A percentile compares a stretch with the other conserved stretches of the same genome.
Evolutionary conservation across 1,140 invertebrate species (phyloP).

Genomic region (Drosophila suzukii): DNA sequence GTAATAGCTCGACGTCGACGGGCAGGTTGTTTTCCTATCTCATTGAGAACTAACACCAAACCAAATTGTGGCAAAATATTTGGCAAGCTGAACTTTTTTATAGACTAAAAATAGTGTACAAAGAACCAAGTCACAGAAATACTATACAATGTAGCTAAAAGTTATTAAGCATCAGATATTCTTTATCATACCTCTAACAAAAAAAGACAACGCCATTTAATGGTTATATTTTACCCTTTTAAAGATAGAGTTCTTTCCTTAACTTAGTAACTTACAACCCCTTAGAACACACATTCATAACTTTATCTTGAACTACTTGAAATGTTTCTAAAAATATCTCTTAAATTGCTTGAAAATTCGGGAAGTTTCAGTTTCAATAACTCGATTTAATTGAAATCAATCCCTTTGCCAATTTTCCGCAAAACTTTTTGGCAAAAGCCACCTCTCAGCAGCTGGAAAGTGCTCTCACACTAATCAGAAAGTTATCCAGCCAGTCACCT

Average conservation of each 20-base stretch:
- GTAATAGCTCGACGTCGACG: background rate
- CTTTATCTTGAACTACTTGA: background rate
- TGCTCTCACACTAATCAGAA: conserved; percentile 68
- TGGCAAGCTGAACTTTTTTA: background rate
- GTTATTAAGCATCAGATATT: background rate
- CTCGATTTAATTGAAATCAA: background rate
- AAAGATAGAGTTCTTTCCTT: too few species aligned
- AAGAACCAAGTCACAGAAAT: background rate
- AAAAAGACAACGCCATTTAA: too few species aligned
- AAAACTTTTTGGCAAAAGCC: conserved; percentile 2
- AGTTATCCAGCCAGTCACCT: conserved; percentile 33
- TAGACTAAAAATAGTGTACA: background rate
- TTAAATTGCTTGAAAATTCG: background rate
- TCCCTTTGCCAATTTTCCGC: conserved; percentile 1
- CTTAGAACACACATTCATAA: too few species aligned
- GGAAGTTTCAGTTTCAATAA: background rate
- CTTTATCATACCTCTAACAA: too few species aligned
- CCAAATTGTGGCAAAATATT: background rate
- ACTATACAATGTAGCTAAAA: background rate
- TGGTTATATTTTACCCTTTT: too few species aligned
- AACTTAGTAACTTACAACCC: too few species aligned
- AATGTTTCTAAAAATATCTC: background rate
- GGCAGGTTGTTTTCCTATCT: conserved; percentile 1
- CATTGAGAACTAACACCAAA: background rate
- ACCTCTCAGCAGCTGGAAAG: conserved; percentile 18